A percentile compares a stretch with the other conserved stretches of the same genome.
phyloP scores from a whole-genome alignment of 2,797 vertebrate species.

The Hippocampus kuda region DNA sequence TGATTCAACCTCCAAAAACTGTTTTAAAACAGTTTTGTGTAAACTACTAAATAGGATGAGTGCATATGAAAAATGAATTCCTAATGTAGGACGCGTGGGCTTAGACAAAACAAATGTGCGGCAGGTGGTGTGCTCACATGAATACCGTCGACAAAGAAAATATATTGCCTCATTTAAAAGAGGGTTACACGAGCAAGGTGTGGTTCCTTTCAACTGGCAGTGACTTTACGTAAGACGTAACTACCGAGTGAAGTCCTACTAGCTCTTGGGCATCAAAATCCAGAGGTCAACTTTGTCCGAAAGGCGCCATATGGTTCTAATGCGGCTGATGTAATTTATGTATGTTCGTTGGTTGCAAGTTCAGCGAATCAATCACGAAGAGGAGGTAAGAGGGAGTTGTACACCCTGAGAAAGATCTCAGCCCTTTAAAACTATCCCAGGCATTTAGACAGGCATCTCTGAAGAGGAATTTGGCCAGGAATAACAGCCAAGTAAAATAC shows the following conservation, averaged over 20 bases:
- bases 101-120: slow-evolving; percentile 9
- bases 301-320: slow-evolving; percentile 15
- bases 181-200: slow-evolving; percentile 58
- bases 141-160: slow-evolving; percentile 45
- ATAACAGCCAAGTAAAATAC: slow-evolving; percentile 37
- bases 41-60: no score
- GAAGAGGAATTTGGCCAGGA: slow-evolving; percentile 36
- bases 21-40: no score
- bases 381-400: slow-evolving; percentile 14
- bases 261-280: slow-evolving; percentile 15
- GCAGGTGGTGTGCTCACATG: slow-evolving; percentile 49
- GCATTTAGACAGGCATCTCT: slow-evolving; percentile 39
- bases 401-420: slow-evolving; percentile 28
- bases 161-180: slow-evolving; percentile 45
- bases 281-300: slow-evolving; percentile 6
- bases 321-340: slow-evolving; percentile 20
- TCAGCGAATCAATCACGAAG: slow-evolving; percentile 23
- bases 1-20: no score
- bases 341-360: slow-evolving; percentile 26
- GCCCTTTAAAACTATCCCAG: slow-evolving; percentile 41
- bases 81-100: background rate
- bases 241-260: slow-evolving; percentile 10
- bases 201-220: slow-evolving; percentile 42
- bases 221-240: background rate
- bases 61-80: background rate